These are phyloP conservation scores for Formicarius rufipectus DNA, from an alignment of 2,113 vertebrate genomes.

Conservation along the genomic window DNA sequence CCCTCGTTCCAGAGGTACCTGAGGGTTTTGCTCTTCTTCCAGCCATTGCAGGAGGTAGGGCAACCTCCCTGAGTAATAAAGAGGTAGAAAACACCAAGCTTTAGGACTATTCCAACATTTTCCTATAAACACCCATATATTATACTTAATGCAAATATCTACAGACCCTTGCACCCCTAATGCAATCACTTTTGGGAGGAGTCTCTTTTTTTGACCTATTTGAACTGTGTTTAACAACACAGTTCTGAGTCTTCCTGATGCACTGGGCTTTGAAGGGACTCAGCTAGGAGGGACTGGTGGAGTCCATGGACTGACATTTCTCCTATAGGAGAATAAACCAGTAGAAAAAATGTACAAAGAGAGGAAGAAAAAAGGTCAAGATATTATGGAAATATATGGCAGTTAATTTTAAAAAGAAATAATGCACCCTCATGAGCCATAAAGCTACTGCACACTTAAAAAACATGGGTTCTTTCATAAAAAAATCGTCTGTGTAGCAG, in stretches of 20 bases:
- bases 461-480: not conserved
- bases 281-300: not conserved
- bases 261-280: not conserved
- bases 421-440: accelerated
- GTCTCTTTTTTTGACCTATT: not conserved
- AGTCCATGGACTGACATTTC: not conserved
- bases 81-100: not conserved
- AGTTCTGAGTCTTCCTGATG: not conserved
- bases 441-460: not conserved
- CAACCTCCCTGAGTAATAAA: not conserved
- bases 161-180: not conserved
- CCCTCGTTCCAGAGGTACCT: not conserved
- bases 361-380: not conserved
- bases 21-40: not conserved
- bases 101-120: not conserved
- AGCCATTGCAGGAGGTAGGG: not conserved
- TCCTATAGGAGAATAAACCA: not conserved
- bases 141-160: not conserved
- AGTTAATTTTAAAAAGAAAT: not conserved
- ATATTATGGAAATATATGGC: not conserved
- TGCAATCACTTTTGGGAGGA: not conserved
- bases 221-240: not conserved
- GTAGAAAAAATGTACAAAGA: not conserved
- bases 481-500: not conserved
- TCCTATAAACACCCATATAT: not conserved